Conservation (phyloP, 2,888 invertebrate genomes). For the Cephus rjabovi region DNA sequence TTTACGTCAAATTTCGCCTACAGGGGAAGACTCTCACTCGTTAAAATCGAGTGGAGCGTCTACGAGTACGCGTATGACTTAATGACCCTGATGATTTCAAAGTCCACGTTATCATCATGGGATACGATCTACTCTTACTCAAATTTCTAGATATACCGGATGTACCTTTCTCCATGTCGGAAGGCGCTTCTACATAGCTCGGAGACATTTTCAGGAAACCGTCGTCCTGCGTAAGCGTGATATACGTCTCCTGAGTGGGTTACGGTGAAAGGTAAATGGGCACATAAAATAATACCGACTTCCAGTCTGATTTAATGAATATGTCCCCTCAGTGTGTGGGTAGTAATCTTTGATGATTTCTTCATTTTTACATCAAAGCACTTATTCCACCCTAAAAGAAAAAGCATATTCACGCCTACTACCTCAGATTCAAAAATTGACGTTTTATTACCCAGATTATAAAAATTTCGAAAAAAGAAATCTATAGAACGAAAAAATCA, state of each 20-base stretch:
- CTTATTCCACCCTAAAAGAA: neutral
- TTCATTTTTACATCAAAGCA: neutral
- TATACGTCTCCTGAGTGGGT: neutral
- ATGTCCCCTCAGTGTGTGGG: neutral
- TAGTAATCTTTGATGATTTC: neutral
- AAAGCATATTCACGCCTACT: neutral
- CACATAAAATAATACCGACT: neutral
- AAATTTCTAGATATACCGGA: neutral
- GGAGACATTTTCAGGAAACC: neutral
- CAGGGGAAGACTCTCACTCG: neutral
- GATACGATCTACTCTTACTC: neutral
- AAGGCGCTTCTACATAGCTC: neutral
- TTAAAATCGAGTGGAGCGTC: neutral
- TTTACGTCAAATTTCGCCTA: neutral
- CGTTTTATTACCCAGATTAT: neutral
- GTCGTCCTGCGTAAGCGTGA: neutral
- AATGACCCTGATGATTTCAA: neutral
- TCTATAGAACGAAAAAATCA: neutral
- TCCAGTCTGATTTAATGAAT: neutral
- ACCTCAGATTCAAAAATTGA: neutral
- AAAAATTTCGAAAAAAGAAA: neutral
- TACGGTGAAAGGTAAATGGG: neutral
- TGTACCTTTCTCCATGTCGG: neutral
- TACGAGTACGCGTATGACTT: neutral
- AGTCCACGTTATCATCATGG: neutral